Base-by-base conservation (phyloP, 2,797 vertebrate species). In the Chromis chromis region DNA sequence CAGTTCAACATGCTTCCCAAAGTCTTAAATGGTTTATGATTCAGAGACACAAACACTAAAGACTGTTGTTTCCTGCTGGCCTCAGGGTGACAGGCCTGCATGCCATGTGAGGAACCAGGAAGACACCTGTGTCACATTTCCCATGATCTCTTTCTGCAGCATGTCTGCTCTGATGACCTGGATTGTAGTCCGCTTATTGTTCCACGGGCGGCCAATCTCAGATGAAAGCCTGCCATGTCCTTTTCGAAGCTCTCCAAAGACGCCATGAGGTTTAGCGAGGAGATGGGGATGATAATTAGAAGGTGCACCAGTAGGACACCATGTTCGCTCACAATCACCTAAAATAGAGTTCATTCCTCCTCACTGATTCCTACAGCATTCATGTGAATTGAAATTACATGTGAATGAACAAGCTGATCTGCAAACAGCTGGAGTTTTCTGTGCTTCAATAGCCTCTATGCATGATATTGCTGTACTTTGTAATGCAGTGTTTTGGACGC, bases 1-100 rank as follows among this genome's bases (percentile, higher is more conserved):
- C 82, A 83, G 78, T 86, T 84, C 69, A 68, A 58, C 78, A 83
- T 90, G 84, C 92, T 92, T 89, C 88, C 83, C 75, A 88, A 83
- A 81, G 80, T 89, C 82, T 90, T 90, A 92, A 93, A 86, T 78
- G 79, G 79, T 94, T 94, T 92, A 94, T 85, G 82, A 90, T 91
- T 90, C 69, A 58, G 76, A 86, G 85, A 83, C 71, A 58, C 61
- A 89, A 91, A 81, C 79, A 78, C 65, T n/a, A 42, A 85, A 72
- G 28, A 64, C 72, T 58, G 70, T 78, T 61, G 52, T 86, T 86
- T 88, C 74, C 75, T 70, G 25, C 14, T 17, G 68, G 84, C 86
- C 86, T 74, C 36, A 0, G 83, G 87, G 78, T 14, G 17, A 75
- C 61, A 33, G 83, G 83, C 65, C 78, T 89, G 88, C 64, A 39